Evolutionary conservation across 2,797 vertebrate species (phyloP), one percentile per base, ranked within the genome.

Genomic region (Halcyon badia): DNA sequence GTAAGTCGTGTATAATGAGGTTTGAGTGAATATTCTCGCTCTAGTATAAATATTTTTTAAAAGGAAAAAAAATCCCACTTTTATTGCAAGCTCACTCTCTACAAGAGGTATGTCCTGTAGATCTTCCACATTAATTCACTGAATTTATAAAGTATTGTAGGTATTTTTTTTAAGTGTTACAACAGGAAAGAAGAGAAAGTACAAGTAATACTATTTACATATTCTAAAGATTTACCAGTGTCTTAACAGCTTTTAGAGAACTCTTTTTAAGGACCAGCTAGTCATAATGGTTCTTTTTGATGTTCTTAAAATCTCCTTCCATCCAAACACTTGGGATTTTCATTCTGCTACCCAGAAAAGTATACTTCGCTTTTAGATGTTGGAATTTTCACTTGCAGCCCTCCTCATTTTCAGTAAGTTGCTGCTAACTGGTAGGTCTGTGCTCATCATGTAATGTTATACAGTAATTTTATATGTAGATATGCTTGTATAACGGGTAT

Each of bases 1-100:
- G 99, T 99, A 98, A 84, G 99, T 98, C 89, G 61, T 93, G 19
- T 90, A 9, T 84, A 30, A 75, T 89, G 76, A 92, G 52, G 70
- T 96, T 95, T 87, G 62, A 89, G 69, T 95, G 68, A 88, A 20
- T 60, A 39, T 37, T 91, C 86, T 78, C 46, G 21, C 46, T 12
- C 5, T 39, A 56, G 25, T 95, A 42, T 30, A 66, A 46, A 18
- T 65, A 64, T 79, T 94, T 70, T 83, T 86, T 57, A 16, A 88
- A 51, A 68, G 25, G 20, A 6, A 42, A 90, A 70, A 7, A 42
- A 90, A 65, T 24, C 8, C 7, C 19, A 16, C 41, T 86, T 76
- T 5, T 49, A 25, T 37, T 84, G 24, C 70, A 69, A 41, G 49
- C 25, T 72, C 14, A n/a, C 22, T 65, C 1, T 46, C 16, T 42